Conservation (phyloP, 2,888 invertebrate species). For the Brenthis ino region DNA sequence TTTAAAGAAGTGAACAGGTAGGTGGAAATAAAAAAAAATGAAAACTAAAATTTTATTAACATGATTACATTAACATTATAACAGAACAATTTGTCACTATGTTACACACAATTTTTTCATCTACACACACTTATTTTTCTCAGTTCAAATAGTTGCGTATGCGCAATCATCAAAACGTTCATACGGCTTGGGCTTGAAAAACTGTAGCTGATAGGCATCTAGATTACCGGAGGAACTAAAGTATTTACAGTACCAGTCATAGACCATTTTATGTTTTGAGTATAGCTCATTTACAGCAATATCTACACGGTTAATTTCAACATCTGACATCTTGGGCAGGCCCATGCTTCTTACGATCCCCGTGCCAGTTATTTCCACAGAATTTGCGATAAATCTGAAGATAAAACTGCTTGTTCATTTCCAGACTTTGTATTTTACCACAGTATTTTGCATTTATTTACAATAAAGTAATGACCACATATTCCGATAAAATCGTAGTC, state of each 20-base stretch:
- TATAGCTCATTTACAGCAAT: conserved; percentile 61
- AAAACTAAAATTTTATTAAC: not conserved
- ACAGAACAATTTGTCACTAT: not conserved
- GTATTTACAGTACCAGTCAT: conserved; percentile 63
- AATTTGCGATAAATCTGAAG: conserved; percentile 69
- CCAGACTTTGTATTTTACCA: not conserved
- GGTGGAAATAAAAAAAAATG: not conserved
- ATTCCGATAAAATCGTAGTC: too few species aligned
- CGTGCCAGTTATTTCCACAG: conserved; percentile 69
- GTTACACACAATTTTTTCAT: not conserved
- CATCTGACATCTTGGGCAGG: conserved; percentile 69
- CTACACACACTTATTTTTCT: conserved; percentile 1
- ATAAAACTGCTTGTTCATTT: conserved; percentile 39
- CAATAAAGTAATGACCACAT: too few species aligned
- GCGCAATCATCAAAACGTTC: conserved; percentile 64
- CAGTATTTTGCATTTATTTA: too few species aligned
- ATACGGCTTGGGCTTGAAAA: conserved; percentile 52
- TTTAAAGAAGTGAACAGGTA: not conserved
- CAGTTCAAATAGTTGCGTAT: conserved; percentile 52
- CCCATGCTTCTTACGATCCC: conserved; percentile 76
- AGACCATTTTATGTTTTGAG: conserved; percentile 48
- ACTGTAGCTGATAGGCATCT: conserved; percentile 53
- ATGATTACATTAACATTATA: not conserved
- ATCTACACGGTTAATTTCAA: conserved; percentile 66
- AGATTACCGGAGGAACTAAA: conserved; percentile 51